A percentile compares a stretch with the other conserved stretches of the same genome.
Conservation (phyloP, 2,113 vertebrate genomes). For the Rhipidura dahli region DNA sequence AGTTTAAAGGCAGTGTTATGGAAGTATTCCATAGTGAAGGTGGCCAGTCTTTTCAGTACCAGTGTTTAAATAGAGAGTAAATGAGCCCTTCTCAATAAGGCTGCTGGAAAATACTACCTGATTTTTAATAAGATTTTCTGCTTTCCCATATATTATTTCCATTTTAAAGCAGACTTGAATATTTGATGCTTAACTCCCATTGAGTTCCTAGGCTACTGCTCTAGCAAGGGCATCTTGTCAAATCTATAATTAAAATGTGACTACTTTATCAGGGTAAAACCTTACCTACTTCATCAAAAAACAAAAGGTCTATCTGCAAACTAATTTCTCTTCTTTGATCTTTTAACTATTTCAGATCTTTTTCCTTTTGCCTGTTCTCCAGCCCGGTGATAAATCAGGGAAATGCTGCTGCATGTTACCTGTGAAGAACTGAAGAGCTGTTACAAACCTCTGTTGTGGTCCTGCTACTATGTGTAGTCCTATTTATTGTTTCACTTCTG, state of each 20-base stretch:
- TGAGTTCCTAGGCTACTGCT: background rate
- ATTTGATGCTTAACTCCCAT: background rate
- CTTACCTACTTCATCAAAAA: background rate
- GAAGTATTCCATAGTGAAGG: background rate
- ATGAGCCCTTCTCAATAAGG: background rate
- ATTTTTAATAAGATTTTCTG: background rate
- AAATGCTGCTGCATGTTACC: background rate
- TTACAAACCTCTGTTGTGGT: background rate
- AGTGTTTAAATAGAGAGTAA: background rate
- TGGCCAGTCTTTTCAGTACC: background rate
- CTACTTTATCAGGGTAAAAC: background rate
- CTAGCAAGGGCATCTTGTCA: background rate
- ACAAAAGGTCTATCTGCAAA: background rate
- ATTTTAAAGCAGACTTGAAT: background rate
- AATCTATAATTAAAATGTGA: background rate
- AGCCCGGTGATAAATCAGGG: background rate
- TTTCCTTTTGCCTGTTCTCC: background rate
- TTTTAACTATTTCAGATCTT: background rate
- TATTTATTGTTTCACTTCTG: constrained; percentile 4
- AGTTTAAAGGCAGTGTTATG: background rate
- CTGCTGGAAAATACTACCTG: background rate
- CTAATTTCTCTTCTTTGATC: background rate
- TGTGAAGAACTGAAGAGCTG: background rate
- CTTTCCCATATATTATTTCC: background rate
- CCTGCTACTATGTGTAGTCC: background rate